These are phyloP conservation scores for Drosophila tanythrix DNA, from an alignment of 2,888 invertebrate species.

Conservation along the genomic window DNA sequence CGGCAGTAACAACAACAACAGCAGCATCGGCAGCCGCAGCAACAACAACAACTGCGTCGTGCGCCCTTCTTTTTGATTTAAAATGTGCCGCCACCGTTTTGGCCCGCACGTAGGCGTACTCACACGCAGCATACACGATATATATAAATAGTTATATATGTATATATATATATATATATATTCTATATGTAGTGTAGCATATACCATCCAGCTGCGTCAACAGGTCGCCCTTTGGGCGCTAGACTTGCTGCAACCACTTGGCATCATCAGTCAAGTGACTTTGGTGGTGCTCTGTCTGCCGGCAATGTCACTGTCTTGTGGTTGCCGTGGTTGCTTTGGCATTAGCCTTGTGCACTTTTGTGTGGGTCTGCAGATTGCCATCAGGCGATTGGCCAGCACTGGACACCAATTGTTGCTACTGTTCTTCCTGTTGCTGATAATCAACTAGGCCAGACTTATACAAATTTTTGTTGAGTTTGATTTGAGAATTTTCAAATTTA, in stretches of 20 bases:
- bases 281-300: constrained; percentile 15
- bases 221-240: constrained; percentile 17
- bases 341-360: constrained; percentile 16
- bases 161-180: background rate
- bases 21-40: constrained; percentile 17
- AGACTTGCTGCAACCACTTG: constrained; percentile 42
- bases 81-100: constrained; percentile 70
- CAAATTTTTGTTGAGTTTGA: background rate
- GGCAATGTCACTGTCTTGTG: constrained; percentile 54
- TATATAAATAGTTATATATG: background rate
- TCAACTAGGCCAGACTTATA: background rate
- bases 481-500: background rate
- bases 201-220: constrained; percentile 1
- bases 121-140: constrained; percentile 56
- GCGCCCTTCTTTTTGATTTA: constrained; percentile 79
- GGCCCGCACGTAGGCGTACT: constrained; percentile 71
- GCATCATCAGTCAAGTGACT: constrained; percentile 61
- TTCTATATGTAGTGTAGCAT: background rate
- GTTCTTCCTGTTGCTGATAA: constrained; percentile 10
- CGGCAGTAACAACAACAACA: constrained; percentile 23
- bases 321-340: background rate
- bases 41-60: constrained; percentile 42
- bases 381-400: constrained; percentile 23
- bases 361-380: constrained; percentile 38
- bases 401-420: constrained; percentile 42